Evolutionary conservation across 2,888 invertebrate genomes (phyloP), one percentile per base, ranked within the genome.

Genomic region (Sphecodes monilicornis): DNA sequence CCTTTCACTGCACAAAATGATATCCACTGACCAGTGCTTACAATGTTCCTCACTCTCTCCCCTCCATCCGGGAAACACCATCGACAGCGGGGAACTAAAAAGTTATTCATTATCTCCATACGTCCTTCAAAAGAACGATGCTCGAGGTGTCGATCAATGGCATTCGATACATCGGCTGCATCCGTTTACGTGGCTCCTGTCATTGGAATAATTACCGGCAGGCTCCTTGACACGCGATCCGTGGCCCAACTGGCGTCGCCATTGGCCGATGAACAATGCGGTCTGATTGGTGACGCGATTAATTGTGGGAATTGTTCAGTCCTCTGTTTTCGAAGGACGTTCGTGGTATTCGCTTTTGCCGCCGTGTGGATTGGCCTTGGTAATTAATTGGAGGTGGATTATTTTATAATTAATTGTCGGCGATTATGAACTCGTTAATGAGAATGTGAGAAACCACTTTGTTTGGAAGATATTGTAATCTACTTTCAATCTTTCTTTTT

Each of bases 121-220:
- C 64, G 82, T 72, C 81, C 66, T 71, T 81, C 41, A 57, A 60
- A 64, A 70, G 50, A 64, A 57, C 64, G 70, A 39, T 76, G 79
- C 57, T 75, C 80, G 54, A 69, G 66, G 70, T 66, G 43, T 70
- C 76, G 76, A 78, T 85, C 81, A 78, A 78, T 78, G 86, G 50
- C 50, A 78, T 80, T 85, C 74, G 75, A 78, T 64, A 80, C 85
- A 80, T 64, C 70, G 85, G 57, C 80, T 86, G 81, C 78, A 78
- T 78, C 80, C 85, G 80, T 80, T 73, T 76, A 64, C 75, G 71
- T 22, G 46, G 76, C 66, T 69, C 68, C 71, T 84, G 85, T 76
- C 66, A 74, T 80, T 76, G 79, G 73, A 76, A 75, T 80, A 77
- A 84, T 84, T 84, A 80, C 78, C 69, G 71, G 54, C 46, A 39